Base-by-base conservation (phyloP, 2,888 invertebrate species). In the Allacma fusca region DNA sequence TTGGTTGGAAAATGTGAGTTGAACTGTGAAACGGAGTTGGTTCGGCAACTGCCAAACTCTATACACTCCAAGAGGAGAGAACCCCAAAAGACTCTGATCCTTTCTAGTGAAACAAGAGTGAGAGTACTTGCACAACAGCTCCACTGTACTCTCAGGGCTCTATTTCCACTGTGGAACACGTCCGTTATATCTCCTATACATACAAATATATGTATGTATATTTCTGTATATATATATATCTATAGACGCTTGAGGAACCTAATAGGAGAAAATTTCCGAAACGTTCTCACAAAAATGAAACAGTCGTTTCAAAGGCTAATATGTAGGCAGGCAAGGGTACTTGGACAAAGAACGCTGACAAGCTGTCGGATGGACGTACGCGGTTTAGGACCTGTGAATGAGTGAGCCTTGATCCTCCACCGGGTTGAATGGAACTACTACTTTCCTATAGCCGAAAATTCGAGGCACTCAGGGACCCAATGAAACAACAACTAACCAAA, bases 371-470 rank as follows among this genome's bases (percentile, higher is more conserved):
- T 69, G 43, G 43, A 23, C 24, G 43, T 23, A 24, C 44, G 69
- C 40, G 44, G 40, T 43, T 23, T 34, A 57, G 62, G 29, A 72
- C 59, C 72, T 72, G 72, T 72, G 72, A 72, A 72, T 72, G 72
- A 59, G 62, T 57, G 59, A 72, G 72, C 24, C 72, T 72, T 72
- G 57, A 57, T 57, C 57, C 28, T 72, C 50, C 44, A 70, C 70
- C 70, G 50, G 70, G 70, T 70, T 59, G 72, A 72, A 72, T 72
- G 72, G 72, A 62, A 72, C 59, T 34, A 29, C 24, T n/a, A n/a
- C n/a, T n/a, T n/a, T n/a, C n/a, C n/a, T 28, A 68, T 43, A 23
- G 21, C 13, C 9, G 44, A 70, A 70, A 24, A 29, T 70, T 70
- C 44, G 21, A 21, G 50, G 70, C 50, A 40, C 50, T 70, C 24